These are phyloP conservation scores for Caenorhabditis sp. DNA, from an alignment of 2,888 invertebrate genomes.

Conservation along the genomic window DNA sequence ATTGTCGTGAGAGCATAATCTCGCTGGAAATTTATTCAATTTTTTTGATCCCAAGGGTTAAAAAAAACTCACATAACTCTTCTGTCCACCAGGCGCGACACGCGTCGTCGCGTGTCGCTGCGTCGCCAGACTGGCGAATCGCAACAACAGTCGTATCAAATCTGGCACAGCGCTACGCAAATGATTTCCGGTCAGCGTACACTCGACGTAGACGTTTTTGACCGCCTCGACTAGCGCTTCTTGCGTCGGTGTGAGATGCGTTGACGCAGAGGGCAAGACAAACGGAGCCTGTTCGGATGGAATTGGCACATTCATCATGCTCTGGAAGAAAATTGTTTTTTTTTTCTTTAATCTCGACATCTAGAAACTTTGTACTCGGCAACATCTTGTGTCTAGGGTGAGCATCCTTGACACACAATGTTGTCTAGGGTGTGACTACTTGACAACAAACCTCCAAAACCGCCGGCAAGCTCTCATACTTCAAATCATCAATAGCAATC, in stretches of 20 bases:
- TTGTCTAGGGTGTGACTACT: too few species aligned
- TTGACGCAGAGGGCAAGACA: conserved; percentile 80
- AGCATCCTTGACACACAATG: too few species aligned
- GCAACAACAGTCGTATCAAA: conserved; percentile 72
- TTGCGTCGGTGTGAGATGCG: conserved; percentile 85
- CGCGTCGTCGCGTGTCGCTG: conserved; percentile 39
- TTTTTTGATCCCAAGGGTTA: too few species aligned
- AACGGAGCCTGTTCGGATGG: conserved; percentile 83
- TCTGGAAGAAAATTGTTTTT: conserved; percentile 76
- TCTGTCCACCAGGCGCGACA: conserved; percentile 40
- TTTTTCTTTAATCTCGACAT: too few species aligned
- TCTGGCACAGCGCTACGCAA: conserved; percentile 70
- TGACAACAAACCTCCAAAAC: conserved; percentile 48
- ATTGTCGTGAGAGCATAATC: conserved; percentile 84
- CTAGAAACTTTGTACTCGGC: too few species aligned
- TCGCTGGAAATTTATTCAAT: conserved; percentile 74
- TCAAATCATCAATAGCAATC: conserved; percentile 47
- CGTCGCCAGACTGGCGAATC: conserved; percentile 70
- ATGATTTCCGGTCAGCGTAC: conserved; percentile 34
- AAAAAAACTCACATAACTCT: conserved; percentile 38
- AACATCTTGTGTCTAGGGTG: too few species aligned
- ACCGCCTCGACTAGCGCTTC: conserved; percentile 86
- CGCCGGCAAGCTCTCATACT: conserved; percentile 42
- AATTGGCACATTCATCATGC: conserved; percentile 83
- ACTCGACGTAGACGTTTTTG: conserved; percentile 82